A percentile compares a stretch with the other conserved stretches of the same genome.
Evolutionary conservation across 2,113 vertebrate species (phyloP).

Genomic region (Lichenostomus cassidix): DNA sequence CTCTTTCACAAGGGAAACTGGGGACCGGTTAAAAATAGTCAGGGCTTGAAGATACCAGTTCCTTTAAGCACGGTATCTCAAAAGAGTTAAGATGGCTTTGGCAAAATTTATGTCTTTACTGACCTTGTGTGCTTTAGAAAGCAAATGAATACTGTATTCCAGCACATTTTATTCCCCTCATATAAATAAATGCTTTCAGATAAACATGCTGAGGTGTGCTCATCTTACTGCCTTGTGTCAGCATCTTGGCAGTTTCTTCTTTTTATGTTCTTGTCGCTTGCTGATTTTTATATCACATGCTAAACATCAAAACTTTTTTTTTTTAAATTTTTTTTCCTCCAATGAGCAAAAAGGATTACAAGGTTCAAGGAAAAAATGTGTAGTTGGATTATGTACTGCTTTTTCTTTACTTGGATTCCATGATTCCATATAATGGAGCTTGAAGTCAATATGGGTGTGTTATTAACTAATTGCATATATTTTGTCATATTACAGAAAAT

Average conservation of each 20-base stretch:
- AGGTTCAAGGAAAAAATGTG: not conserved
- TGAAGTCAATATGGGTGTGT: not conserved
- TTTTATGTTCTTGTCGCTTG: not conserved
- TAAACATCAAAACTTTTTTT: not conserved
- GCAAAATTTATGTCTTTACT: not conserved
- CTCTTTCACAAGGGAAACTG: not conserved
- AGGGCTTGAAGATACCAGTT: not conserved
- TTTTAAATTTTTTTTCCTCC: not conserved
- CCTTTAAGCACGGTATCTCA: not conserved
- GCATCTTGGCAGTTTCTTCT: not conserved
- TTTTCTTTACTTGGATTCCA: not conserved
- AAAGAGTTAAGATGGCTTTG: slow-evolving; percentile 8
- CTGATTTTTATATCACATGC: not conserved
- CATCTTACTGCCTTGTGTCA: not conserved
- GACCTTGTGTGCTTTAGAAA: slow-evolving; percentile 10
- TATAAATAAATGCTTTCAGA: not conserved
- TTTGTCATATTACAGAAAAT: not conserved
- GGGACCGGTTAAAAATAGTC: not conserved
- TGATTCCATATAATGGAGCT: not conserved
- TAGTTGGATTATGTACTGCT: not conserved
- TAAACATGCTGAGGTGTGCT: not conserved
- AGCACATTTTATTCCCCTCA: slow-evolving; percentile 20
- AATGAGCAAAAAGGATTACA: not conserved
- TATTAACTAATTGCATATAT: not conserved
- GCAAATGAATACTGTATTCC: not conserved